Evolutionary conservation across 1,140 invertebrate species (phyloP), one percentile per base, ranked within the genome.

Genomic region (Brachystomella parvula): DNA sequence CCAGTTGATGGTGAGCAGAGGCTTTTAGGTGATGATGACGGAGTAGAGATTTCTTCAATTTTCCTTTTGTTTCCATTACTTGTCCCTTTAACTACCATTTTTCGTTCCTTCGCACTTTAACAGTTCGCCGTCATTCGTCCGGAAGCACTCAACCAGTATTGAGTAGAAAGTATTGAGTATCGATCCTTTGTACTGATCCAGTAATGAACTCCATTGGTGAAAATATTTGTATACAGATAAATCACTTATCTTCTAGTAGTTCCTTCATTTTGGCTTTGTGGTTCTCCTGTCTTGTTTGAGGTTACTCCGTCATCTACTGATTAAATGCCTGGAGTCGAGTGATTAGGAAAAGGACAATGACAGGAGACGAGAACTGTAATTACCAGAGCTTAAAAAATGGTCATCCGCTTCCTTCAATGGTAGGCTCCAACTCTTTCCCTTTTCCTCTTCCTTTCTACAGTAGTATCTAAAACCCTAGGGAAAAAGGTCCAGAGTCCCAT

Each of bases 101-200:
- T 44, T 44, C n/a, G 39, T 9, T 44, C 39, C 9, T n/a, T n/a
- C 9, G 9, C n/a, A 9, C 9, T 12, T 44, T 44, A n/a, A n/a
- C 39, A 44, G 39, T 9, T 44, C n/a, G 39, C 9, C 39, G 9
- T 44, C 39, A 9, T n/a, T 44, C n/a, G 39, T 44, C 39, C 39
- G n/a, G 9, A 44, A 44, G 9, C n/a, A 44, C 39, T 44, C 39
- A 44, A n/a, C n/a, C n/a, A 44, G n/a, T 44, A 44, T 44, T 44
- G 39, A 44, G 39, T n/a, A 44, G 9, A 12, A 44, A 12, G 9
- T 9, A 44, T 44, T 44, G 9, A 9, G n/a, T n/a, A n/a, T n/a
- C n/a, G n/a, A n/a, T n/a, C n/a, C 39, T 44, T 44, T 44, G 39
- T 44, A 44, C 39, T n/a, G 39, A 44, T n/a, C 39, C 39, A 44